These are phyloP conservation scores for Orchesellides sinensis DNA, from an alignment of 2,888 invertebrate species.

Conservation along the genomic window DNA sequence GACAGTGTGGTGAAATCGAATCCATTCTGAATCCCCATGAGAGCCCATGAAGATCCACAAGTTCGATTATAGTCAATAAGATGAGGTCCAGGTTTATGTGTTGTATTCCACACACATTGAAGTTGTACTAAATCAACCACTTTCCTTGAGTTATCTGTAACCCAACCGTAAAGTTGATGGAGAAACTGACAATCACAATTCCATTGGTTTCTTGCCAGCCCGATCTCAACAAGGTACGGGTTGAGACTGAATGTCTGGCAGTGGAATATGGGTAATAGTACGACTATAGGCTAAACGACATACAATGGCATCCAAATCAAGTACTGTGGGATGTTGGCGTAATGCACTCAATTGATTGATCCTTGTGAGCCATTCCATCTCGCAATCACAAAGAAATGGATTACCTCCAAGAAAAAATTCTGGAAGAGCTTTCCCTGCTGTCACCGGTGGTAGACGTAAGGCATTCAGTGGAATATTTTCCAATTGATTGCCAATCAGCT, in stretches of 20 bases:
- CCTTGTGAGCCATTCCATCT: constrained; percentile 90
- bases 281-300: constrained; percentile 85
- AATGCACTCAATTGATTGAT: constrained; percentile 85
- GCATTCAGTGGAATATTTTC: constrained; percentile 85
- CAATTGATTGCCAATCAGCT: constrained; percentile 86
- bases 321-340: constrained; percentile 86
- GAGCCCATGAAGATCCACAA: constrained; percentile 66
- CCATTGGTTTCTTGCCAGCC: constrained; percentile 91
- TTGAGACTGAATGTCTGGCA: constrained; percentile 84
- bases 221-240: constrained; percentile 84
- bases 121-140: constrained; percentile 81
- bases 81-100: constrained; percentile 67
- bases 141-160: constrained; percentile 76
- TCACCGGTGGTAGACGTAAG: constrained; percentile 83
- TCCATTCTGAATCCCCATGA: constrained; percentile 72
- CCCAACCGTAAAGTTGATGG: constrained; percentile 89
- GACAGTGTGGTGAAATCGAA: constrained; percentile 75
- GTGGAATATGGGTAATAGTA: constrained; percentile 77
- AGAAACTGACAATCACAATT: constrained; percentile 93
- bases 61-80: constrained; percentile 73
- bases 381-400: constrained; percentile 90
- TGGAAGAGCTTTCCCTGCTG: constrained; percentile 84
- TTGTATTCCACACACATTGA: constrained; percentile 81
- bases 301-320: constrained; percentile 87
- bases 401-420: constrained; percentile 89